Conservation (phyloP, 2,888 invertebrate species). For the Drosophila anceps region DNA sequence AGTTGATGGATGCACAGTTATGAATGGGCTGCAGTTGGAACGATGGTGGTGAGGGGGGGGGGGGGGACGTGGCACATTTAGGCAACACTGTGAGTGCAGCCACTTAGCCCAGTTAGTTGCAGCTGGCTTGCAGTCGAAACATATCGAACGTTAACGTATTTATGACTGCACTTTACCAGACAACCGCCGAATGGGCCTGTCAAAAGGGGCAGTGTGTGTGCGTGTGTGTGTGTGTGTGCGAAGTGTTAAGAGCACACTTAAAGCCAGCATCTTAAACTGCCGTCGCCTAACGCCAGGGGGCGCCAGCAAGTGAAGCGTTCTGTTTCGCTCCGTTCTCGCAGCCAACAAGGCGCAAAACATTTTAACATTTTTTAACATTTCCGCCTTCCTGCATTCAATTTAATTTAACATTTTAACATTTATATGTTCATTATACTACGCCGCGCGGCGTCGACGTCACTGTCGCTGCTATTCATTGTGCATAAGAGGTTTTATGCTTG, state of each 20-base stretch:
- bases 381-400: constrained; percentile 78
- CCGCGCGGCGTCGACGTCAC: constrained; percentile 10
- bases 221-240: constrained; percentile 7
- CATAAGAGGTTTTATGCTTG: constrained; percentile 77
- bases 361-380: constrained; percentile 77
- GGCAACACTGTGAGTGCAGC: constrained; percentile 68
- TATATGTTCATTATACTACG: constrained; percentile 70
- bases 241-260: constrained; percentile 28
- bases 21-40: constrained; percentile 38
- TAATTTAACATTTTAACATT: constrained; percentile 78
- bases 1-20: constrained; percentile 37
- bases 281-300: constrained; percentile 17
- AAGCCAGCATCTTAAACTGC: constrained; percentile 64
- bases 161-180: constrained; percentile 73
- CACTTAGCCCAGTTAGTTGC: constrained; percentile 71
- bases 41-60: constrained; percentile 13
- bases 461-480: constrained; percentile 70
- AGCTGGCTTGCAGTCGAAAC: constrained; percentile 60
- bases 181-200: constrained; percentile 56
- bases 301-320: constrained; percentile 58
- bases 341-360: constrained; percentile 73
- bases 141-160: constrained; percentile 77
- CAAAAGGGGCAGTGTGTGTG: constrained; percentile 17
- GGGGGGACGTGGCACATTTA: constrained; percentile 35
- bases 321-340: constrained; percentile 9